These are phyloP conservation scores for Pocillopora meandrina DNA, from an alignment of 92 coral and sea anemone species.

Conservation along the genomic window DNA sequence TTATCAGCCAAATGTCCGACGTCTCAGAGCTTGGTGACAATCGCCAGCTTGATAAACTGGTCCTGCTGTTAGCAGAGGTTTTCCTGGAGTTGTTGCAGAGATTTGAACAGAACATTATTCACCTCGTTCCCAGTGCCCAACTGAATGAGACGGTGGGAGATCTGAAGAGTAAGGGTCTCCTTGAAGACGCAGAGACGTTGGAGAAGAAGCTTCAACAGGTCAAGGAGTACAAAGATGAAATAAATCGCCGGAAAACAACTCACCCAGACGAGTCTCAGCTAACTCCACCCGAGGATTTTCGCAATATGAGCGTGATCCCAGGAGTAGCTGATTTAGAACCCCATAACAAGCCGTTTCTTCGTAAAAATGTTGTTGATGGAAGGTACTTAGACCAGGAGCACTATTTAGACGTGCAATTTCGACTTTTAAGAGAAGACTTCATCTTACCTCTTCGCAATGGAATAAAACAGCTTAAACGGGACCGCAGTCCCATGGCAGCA, in stretches of 20 bases:
- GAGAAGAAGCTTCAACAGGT: constrained; percentile 28
- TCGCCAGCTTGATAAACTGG: not conserved
- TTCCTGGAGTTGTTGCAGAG: constrained; percentile 27
- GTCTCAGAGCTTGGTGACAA: not conserved
- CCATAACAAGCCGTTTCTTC: constrained; percentile 62
- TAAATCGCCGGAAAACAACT: constrained; percentile 24
- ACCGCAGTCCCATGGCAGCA: not conserved
- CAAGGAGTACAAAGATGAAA: constrained; percentile 37
- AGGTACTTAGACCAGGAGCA: constrained; percentile 72
- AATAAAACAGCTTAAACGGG: constrained; percentile 44
- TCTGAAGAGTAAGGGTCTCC: constrained; percentile 17
- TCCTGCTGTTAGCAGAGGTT: constrained; percentile 10
- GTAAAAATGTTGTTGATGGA: constrained; percentile 69
- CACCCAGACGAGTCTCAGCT: constrained; percentile 24
- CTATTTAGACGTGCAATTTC: constrained; percentile 88
- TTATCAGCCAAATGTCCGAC: constrained; percentile 6
- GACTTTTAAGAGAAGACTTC: constrained; percentile 82
- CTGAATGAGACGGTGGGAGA: constrained; percentile 45
- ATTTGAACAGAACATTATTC: constrained; percentile 23
- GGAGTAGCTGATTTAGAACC: constrained; percentile 55
- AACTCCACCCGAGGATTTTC: constrained; percentile 74
- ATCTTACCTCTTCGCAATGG: constrained; percentile 73
- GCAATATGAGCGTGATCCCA: constrained; percentile 66
- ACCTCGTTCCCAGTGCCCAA: constrained; percentile 57
- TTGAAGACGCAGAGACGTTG: constrained; percentile 34